A percentile compares a stretch with the other conserved stretches of the same genome.
These are phyloP conservation scores for Escarpia spicata DNA, from an alignment of 2,888 invertebrate genomes.

Conservation along the genomic window DNA sequence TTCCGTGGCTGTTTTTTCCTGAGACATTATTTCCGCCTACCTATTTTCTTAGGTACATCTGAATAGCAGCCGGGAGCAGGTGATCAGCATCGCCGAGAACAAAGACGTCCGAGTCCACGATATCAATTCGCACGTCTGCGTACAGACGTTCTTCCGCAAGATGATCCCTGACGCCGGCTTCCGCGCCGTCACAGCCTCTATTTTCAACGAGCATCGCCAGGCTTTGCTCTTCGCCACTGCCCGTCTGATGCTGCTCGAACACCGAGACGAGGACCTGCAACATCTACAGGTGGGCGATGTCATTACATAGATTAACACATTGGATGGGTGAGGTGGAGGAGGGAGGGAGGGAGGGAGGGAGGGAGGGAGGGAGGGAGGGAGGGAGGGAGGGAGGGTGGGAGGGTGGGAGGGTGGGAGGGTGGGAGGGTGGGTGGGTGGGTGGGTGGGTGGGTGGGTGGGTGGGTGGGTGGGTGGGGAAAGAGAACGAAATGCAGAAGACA, in stretches of 20 bases:
- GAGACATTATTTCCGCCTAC: too few species aligned
- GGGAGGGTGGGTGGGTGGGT: too few species aligned
- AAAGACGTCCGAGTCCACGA: conserved; percentile 83
- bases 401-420: too few species aligned
- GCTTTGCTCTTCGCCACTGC: background rate
- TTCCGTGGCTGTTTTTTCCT: too few species aligned
- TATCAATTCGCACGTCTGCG: conserved; percentile 72
- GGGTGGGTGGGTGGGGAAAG: too few species aligned
- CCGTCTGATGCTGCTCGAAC: background rate
- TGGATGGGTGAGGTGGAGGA: background rate
- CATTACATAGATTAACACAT: too few species aligned
- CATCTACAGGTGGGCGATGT: background rate
- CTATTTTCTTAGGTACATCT: conserved; percentile 64
- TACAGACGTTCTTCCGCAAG: conserved; percentile 70
- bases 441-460: too few species aligned
- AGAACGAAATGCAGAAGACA: too few species aligned
- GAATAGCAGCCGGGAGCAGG: conserved; percentile 74
- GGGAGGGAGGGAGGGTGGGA: too few species aligned
- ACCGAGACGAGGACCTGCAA: background rate
- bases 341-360: background rate
- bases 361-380: background rate
- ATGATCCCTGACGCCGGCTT: conserved; percentile 31
- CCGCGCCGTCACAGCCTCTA: conserved; percentile 29
- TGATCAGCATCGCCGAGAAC: conserved; percentile 79
- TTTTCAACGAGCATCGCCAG: conserved; percentile 3